Base-by-base conservation (phyloP, 2,888 invertebrate species). In the Ornithoptera alexandrae region DNA sequence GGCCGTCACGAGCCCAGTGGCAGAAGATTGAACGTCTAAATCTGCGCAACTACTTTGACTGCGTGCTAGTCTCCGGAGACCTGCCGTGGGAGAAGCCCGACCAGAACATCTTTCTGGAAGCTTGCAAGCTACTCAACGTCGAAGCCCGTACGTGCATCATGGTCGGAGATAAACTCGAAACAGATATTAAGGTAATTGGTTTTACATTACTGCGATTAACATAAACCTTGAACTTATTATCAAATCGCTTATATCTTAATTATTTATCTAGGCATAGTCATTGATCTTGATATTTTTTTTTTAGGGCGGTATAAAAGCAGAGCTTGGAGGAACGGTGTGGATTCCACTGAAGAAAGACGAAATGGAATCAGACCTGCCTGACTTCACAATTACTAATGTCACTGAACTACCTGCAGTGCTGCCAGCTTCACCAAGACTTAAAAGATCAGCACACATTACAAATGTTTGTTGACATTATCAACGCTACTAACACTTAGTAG, bases 91-190 rank as follows among this genome's bases (percentile, higher is more conserved):
- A 97, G 90, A 97, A 97, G 86, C 97, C 97, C 0, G 94, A 96
- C 83, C 94, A 95, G 75, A 94, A 95, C 83, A 97, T 97, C 86
- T 97, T 97, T 88, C 93, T 95, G 75, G 95, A 96, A 78, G 97
- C 97, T 46, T 97, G 97, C 89, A 94, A 95, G 80, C 93, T 94
- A 82, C 94, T 97, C 70, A 94, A 94, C 74, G 96, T 97, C 24
- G 93, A 95, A 81, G 96, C 97, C 0, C 89, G 94, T 68, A 94
- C 95, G 75, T 97, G 97, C 88, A 93, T 97, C 78, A 97, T 97
- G 97, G 95, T 97, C 80, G 97, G 97, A 62, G 97, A 97, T 84
- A 97, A 97, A 84, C 88, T 97, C 76, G 97, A 97, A 85, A 97
- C 97, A 56, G 97, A 97, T 86, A 97, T 97, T 79, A 94, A 95